These are phyloP conservation scores for Sander vitreus DNA, from an alignment of 2,113 vertebrate species.

Conservation along the genomic window DNA sequence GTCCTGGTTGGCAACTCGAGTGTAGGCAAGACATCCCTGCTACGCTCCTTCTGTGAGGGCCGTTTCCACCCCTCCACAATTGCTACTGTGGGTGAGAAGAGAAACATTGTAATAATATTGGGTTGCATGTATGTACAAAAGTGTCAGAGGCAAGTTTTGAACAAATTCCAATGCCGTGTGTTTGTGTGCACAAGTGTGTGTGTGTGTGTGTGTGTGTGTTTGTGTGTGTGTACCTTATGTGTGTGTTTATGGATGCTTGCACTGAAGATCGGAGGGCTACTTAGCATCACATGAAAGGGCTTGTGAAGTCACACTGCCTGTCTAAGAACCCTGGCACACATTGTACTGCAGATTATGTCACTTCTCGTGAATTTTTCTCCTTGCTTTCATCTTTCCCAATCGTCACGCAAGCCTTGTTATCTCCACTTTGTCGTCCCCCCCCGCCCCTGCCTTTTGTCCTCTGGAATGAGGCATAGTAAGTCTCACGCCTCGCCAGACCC, in stretches of 20 bases:
- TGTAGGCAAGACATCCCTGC: constrained; percentile 94
- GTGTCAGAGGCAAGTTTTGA: constrained; percentile 1
- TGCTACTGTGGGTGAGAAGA: constrained; percentile 92
- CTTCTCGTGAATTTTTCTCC: constrained; percentile 47
- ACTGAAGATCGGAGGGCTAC: constrained; percentile 20
- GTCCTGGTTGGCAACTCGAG: constrained; percentile 92
- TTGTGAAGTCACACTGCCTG: constrained; percentile 74
- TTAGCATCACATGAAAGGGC: constrained; percentile 77
- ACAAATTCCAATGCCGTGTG: background rate
- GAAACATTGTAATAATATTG: background rate
- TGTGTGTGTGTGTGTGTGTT: too few relatives aligned
- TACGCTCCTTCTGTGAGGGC: constrained; percentile 90
- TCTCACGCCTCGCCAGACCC: background rate
- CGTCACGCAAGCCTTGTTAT: constrained; percentile 36
- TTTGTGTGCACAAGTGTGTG: background rate
- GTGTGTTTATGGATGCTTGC: constrained; percentile 23
- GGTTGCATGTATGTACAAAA: background rate
- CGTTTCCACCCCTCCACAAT: constrained; percentile 85
- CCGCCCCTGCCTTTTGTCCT: background rate
- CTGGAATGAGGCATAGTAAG: background rate
- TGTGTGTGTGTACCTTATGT: too few relatives aligned
- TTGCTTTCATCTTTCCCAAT: constrained; percentile 59
- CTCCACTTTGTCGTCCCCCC: constrained; percentile 1
- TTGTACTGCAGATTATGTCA: constrained; percentile 79
- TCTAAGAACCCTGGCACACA: constrained; percentile 62